Base-by-base conservation (phyloP, 2,113 vertebrate species). In the Cyphotilapia sp. region DNA sequence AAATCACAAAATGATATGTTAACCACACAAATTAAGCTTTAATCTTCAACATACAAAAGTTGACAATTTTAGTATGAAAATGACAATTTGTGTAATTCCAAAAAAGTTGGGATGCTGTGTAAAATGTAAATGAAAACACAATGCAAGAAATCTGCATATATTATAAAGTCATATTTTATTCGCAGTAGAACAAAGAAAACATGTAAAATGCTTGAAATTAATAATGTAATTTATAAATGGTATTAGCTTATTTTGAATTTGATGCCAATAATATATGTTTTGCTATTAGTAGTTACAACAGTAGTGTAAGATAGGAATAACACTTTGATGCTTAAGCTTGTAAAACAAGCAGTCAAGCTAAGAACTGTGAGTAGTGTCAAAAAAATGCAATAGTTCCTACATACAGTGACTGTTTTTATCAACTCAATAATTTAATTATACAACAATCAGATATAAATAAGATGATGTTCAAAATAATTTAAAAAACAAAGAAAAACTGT, bases 241-340 rank as follows among this genome's bases (percentile, higher is more conserved):
- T 66, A n/a, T 66, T 66, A 66, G 9, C 59, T 35, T 66, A 66
- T 66, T 66, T 8, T 66, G 9, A n/a, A 35, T 66, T 66, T 66
- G 31, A 66, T 66, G 31, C 6, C 10, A n/a, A n/a, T n/a, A 35
- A n/a, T 66, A n/a, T 4, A 63, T 63, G 59, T 35, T 11, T 33
- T 63, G 0, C 59, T 59, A 61, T 0, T 63, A 63, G 0, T 4
- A 33, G 16, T 2, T 63, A 63, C 16, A 63, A 4, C 59, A 63
- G 16, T n/a, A 63, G 4, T 63, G 59, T 63, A 35, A 66, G 61
- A 66, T 0, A n/a, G 59, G 0, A 63, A 35, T 12, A 12, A 66
- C 4, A 66, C 9, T n/a, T 66, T 66, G 61, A n/a, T 35, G 31
- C 31, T 35, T 35, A 63, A 63, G 31, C 3, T 63, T 63, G 59